Conservation (phyloP, 2,113 vertebrate genomes). For the Ciconia boyciana region DNA sequence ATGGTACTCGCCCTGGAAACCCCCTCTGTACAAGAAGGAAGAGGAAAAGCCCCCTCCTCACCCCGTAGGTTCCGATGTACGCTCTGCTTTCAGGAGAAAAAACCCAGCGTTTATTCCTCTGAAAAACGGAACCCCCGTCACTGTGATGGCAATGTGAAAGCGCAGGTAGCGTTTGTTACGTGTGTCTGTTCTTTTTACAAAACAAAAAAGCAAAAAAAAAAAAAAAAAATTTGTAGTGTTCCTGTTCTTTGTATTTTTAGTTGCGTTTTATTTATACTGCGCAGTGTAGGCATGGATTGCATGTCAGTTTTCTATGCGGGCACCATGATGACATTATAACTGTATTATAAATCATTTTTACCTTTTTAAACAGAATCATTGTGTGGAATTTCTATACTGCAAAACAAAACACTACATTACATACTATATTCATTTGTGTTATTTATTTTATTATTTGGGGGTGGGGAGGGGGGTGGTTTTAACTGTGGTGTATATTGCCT, state of each 20-base stretch:
- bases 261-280: conserved; percentile 61
- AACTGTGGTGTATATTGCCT: conserved; percentile 58
- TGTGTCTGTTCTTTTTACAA: conserved; percentile 46
- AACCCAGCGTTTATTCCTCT: neutral
- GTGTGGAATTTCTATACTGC: conserved; percentile 66
- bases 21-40: neutral
- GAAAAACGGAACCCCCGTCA: conserved; percentile 31
- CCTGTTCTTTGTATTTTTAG: conserved; percentile 59
- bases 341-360: conserved; percentile 71
- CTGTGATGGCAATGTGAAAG: conserved; percentile 65
- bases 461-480: neutral
- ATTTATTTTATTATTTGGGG: conserved; percentile 31
- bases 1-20: neutral
- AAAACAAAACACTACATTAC: conserved; percentile 63
- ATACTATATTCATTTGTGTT: conserved; percentile 54
- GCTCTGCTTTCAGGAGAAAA: neutral
- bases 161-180: conserved; percentile 33
- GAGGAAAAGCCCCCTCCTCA: neutral
- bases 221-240: conserved; percentile 37
- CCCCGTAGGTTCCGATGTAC: neutral
- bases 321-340: conserved; percentile 36
- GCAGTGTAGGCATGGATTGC: conserved; percentile 65
- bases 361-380: conserved; percentile 64
- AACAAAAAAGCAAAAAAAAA: neutral
- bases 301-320: conserved; percentile 61